Percentiles rank a stretch among this genome's conserved stretches.
phyloP scores from a whole-genome alignment of 2,888 invertebrate genomes.

The Portevinia maculata region DNA sequence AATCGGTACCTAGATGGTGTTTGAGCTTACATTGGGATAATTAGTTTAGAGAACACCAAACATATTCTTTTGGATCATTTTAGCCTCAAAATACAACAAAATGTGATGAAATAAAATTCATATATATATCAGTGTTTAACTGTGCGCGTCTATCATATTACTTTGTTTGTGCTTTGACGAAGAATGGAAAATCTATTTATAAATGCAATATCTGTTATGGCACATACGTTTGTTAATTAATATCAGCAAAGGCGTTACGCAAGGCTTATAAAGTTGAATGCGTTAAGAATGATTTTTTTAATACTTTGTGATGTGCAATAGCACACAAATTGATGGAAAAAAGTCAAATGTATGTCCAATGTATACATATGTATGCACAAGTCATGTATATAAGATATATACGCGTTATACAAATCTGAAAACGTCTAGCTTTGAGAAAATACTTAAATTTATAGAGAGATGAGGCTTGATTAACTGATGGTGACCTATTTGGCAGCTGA shows the following conservation, averaged over 20 bases:
- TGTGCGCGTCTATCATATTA: constrained; percentile 8
- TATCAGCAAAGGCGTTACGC: constrained; percentile 49
- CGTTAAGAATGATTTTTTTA: constrained; percentile 22
- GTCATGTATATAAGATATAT: too few relatives aligned
- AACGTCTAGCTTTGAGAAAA: constrained; percentile 25
- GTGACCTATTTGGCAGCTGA: constrained; percentile 76
- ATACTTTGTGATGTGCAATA: constrained; percentile 10
- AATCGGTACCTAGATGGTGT: not conserved
- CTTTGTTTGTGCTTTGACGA: constrained; percentile 38
- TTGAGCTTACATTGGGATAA: constrained; percentile 4
- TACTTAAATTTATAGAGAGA: constrained; percentile 47
- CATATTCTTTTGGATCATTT: not conserved
- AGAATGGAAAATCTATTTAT: constrained; percentile 31
- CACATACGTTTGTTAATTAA: constrained; percentile 55
- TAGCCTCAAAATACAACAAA: not conserved
- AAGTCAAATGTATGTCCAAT: constrained; percentile 20
- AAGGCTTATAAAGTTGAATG: constrained; percentile 38
- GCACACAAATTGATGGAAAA: constrained; percentile 24
- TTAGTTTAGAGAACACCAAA: constrained; percentile 28
- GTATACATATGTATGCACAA: too few relatives aligned
- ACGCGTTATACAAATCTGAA: constrained; percentile 18
- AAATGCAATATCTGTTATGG: constrained; percentile 65
- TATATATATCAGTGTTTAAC: not conserved
- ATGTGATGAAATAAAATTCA: not conserved
- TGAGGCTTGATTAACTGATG: constrained; percentile 30